These are phyloP conservation scores for Torymus aiolomorphi DNA, from an alignment of 2,888 invertebrate genomes.

Conservation along the genomic window DNA sequence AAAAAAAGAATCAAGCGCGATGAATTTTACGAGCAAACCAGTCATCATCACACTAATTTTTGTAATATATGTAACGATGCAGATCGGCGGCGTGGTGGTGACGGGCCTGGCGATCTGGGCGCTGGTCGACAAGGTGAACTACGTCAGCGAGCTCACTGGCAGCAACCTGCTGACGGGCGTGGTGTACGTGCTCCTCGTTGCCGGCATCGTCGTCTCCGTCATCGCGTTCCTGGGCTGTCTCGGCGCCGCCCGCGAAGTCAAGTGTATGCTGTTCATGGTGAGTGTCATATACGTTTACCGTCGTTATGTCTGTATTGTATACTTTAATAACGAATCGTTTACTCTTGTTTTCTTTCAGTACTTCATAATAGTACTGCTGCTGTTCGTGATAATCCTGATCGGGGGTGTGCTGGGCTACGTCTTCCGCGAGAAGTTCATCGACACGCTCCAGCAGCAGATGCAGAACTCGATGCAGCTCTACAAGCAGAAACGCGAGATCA, in stretches of 20 bases:
- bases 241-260: constrained; percentile 95
- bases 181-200: constrained; percentile 88
- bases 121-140: constrained; percentile 85
- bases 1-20: too few relatives aligned
- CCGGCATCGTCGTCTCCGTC: constrained; percentile 87
- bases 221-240: constrained; percentile 94
- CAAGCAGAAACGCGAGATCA: constrained; percentile 82
- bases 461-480: constrained; percentile 85
- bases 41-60: too few relatives aligned
- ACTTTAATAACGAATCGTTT: too few relatives aligned
- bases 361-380: constrained; percentile 90
- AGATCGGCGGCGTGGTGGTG: constrained; percentile 88
- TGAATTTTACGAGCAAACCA: too few relatives aligned
- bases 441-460: constrained; percentile 87
- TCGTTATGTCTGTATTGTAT: too few relatives aligned
- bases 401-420: constrained; percentile 94
- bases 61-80: constrained; percentile 22
- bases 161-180: constrained; percentile 91
- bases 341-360: constrained; percentile 79
- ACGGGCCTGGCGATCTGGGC: constrained; percentile 91
- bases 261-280: constrained; percentile 94
- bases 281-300: constrained; percentile 60
- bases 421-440: constrained; percentile 89
- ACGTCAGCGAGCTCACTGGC: constrained; percentile 89
- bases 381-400: constrained; percentile 92